These are phyloP conservation scores for Argya squamiceps DNA, from an alignment of 2,797 vertebrate genomes.

Conservation along the genomic window DNA sequence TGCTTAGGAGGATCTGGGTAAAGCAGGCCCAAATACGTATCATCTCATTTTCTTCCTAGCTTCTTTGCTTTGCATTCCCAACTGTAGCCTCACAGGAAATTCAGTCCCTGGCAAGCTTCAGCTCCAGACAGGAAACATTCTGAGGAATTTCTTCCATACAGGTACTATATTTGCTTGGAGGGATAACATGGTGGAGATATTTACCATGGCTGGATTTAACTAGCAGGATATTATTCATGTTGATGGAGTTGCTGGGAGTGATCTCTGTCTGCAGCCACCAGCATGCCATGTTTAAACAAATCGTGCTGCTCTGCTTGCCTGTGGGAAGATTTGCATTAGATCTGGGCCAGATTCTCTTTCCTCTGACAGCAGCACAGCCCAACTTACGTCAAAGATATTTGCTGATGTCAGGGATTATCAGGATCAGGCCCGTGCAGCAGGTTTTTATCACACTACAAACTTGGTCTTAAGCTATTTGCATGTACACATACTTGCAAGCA, in stretches of 20 bases:
- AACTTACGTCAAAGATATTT: neutral
- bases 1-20: neutral
- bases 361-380: neutral
- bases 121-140: slow-evolving; percentile 54
- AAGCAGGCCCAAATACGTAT: slow-evolving; percentile 24
- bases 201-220: slow-evolving; percentile 31
- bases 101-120: slow-evolving; percentile 45
- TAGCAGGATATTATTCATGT: slow-evolving; percentile 41
- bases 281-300: slow-evolving; percentile 49
- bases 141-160: slow-evolving; percentile 59
- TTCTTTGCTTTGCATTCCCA: slow-evolving; percentile 51
- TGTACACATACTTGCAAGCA: neutral
- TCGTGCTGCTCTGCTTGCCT: neutral
- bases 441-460: neutral
- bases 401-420: neutral
- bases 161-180: slow-evolving; percentile 56
- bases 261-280: slow-evolving; percentile 35
- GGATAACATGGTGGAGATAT: slow-evolving; percentile 19
- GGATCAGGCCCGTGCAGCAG: neutral
- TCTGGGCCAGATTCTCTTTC: slow-evolving; percentile 10
- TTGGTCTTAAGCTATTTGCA: neutral
- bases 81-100: slow-evolving; percentile 51
- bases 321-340: slow-evolving; percentile 33
- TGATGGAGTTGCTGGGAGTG: slow-evolving; percentile 45
- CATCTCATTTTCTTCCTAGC: slow-evolving; percentile 18